Evolutionary conservation across 2,113 vertebrate genomes (phyloP), one percentile per base, ranked within the genome.

Genomic region (Oostethus manadensis): DNA sequence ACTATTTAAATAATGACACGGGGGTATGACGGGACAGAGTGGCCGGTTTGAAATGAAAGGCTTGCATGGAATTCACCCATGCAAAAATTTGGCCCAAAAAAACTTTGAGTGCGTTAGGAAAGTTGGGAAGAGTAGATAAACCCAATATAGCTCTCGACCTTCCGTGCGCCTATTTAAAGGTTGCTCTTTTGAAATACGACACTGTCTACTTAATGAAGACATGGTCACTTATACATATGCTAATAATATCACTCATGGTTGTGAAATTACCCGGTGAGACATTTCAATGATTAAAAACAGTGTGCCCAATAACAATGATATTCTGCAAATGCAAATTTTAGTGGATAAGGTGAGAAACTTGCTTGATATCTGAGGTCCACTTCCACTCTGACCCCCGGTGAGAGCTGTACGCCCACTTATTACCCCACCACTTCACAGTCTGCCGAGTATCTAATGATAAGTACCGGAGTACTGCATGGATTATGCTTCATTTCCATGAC

Each of bases 1-100:
- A 20, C 60, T 74, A 75, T 79, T 90, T 83, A 84, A 82, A 84
- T 84, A 57, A 82, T 77, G 70, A 75, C 68, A 74, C 71, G 60
- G 76, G 55, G 49, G 54, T 48, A 58, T 29, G 73, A 1, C 58
- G 48, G 63, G 60, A 1, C 18, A 56, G 29, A 50, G 46, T 9
- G 48, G 4, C 13, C 13, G 2, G 14, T 13, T 42, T 42, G 38
- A 3, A 13, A 42, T 42, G 13, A 2, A 11, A 42, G 14, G 13
- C 38, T 42, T 42, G 13, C 13, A 14, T 42, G 4, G 17, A 15
- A 16, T 53, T 55, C 38, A 7, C 1, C n/a, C 29, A 33, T 33
- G 23, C 14, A 7, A 48, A 43, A 43, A 62, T 59, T 61, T 50
- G 4, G 29, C 29, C 7, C 5, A 33, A 33, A 58, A 18, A 51